These are phyloP conservation scores for Vidua chalybeata DNA, from an alignment of 2,113 vertebrate species.

Conservation along the genomic window DNA sequence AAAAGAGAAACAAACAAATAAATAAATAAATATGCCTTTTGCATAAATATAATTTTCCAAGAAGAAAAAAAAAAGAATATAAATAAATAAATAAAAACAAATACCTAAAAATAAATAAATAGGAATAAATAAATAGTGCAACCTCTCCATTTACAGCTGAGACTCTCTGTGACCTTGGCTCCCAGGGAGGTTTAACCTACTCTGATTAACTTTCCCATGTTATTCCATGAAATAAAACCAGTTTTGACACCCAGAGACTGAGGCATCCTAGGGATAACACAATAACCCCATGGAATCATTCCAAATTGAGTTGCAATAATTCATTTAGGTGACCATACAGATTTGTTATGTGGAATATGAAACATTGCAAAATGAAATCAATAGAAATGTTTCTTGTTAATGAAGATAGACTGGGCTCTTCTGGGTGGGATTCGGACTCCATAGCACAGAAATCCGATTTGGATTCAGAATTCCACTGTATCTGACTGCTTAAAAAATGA, in stretches of 20 bases:
- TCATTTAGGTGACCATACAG: slow-evolving; percentile 87
- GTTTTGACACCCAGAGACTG: slow-evolving; percentile 91
- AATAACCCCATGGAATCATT: slow-evolving; percentile 86
- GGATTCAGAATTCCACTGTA: slow-evolving; percentile 76
- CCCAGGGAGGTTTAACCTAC: slow-evolving; percentile 76
- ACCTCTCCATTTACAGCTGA: slow-evolving; percentile 50
- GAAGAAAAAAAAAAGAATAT: background rate
- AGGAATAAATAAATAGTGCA: background rate
- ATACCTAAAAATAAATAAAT: background rate
- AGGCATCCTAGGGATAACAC: slow-evolving; percentile 86
- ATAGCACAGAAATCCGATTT: slow-evolving; percentile 82
- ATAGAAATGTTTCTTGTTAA: slow-evolving; percentile 94
- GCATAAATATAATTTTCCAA: background rate
- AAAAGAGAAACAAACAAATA: background rate
- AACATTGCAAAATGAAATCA: slow-evolving; percentile 91
- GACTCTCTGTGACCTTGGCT: slow-evolving; percentile 74
- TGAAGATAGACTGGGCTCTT: slow-evolving; percentile 89
- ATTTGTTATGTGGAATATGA: slow-evolving; percentile 92
- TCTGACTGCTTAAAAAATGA: slow-evolving; percentile 72
- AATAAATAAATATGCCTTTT: background rate
- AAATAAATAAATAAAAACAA: background rate
- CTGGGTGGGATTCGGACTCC: slow-evolving; percentile 79
- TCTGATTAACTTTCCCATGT: slow-evolving; percentile 86
- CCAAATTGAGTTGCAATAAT: slow-evolving; percentile 89
- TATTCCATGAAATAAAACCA: slow-evolving; percentile 90